Percentiles rank a stretch among this genome's conserved stretches.
Evolutionary conservation across 2,113 vertebrate species (phyloP).

Genomic region (Ceratotherium simum): DNA sequence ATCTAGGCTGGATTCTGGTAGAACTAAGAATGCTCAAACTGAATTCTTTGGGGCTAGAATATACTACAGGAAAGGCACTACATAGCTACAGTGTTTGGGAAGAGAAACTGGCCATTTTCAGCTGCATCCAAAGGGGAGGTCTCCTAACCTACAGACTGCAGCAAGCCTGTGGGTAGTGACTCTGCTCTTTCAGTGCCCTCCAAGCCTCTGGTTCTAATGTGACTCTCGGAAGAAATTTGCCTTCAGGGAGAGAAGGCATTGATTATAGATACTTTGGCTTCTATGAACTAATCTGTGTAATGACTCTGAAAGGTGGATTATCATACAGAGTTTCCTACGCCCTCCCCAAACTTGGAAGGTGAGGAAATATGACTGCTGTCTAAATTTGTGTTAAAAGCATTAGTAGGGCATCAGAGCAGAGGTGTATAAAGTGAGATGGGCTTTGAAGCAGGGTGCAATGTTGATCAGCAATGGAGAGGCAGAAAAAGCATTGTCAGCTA

Average conservation of each 20-base stretch:
- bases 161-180: not conserved
- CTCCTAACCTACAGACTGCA: not conserved
- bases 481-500: not conserved
- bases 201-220: not conserved
- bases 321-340: not conserved
- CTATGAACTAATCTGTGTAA: not conserved
- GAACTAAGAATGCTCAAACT: not conserved
- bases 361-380: not conserved
- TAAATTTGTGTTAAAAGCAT: not conserved
- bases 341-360: not conserved
- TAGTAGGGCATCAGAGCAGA: not conserved
- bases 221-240: not conserved
- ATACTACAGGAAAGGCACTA: not conserved
- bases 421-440: not conserved
- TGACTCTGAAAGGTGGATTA: not conserved
- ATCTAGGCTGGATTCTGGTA: not conserved
- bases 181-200: not conserved
- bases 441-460: not conserved
- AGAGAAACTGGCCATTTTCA: not conserved
- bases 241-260: not conserved
- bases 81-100: not conserved
- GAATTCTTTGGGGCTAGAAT: not conserved
- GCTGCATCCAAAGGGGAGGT: not conserved
- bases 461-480: not conserved
- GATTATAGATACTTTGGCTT: not conserved